phyloP scores from a whole-genome alignment of 2,888 invertebrate genomes.

The Nemotelus pantherinus region DNA sequence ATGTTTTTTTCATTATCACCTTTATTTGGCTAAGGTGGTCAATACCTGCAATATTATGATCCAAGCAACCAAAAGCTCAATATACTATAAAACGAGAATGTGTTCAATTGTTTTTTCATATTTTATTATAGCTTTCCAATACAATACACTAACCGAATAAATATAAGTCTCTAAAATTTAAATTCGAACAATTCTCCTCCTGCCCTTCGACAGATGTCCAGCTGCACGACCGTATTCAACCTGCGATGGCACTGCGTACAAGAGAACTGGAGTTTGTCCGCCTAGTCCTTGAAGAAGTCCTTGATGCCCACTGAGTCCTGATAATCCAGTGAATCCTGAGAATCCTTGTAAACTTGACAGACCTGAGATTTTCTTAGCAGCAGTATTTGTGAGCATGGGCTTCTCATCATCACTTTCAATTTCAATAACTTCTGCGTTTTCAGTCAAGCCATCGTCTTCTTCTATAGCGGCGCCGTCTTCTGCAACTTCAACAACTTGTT shows the following conservation, averaged over 20 bases:
- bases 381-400: background rate
- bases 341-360: conserved; percentile 9
- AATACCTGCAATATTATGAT: background rate
- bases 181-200: conserved; percentile 28
- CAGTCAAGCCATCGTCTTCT: conserved; percentile 53
- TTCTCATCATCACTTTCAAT: conserved; percentile 28
- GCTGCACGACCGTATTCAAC: conserved; percentile 36
- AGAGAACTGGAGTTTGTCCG: conserved; percentile 28
- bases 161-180: background rate
- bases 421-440: conserved; percentile 37
- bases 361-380: conserved; percentile 33
- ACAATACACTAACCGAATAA: conserved; percentile 13
- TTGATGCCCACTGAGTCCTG: background rate
- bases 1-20: background rate
- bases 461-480: conserved; percentile 54
- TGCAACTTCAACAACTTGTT: conserved; percentile 53
- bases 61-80: background rate
- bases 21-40: background rate
- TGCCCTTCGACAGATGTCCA: conserved; percentile 1
- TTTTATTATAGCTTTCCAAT: conserved; percentile 21
- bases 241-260: conserved; percentile 31
- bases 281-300: conserved; percentile 13
- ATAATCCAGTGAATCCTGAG: conserved; percentile 12
- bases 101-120: conserved; percentile 4
- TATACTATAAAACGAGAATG: background rate